Evolutionary conservation across 1,140 invertebrate genomes (phyloP), one percentile per base, ranked within the genome.

Genomic region (Pemphigus obesinymphae): DNA sequence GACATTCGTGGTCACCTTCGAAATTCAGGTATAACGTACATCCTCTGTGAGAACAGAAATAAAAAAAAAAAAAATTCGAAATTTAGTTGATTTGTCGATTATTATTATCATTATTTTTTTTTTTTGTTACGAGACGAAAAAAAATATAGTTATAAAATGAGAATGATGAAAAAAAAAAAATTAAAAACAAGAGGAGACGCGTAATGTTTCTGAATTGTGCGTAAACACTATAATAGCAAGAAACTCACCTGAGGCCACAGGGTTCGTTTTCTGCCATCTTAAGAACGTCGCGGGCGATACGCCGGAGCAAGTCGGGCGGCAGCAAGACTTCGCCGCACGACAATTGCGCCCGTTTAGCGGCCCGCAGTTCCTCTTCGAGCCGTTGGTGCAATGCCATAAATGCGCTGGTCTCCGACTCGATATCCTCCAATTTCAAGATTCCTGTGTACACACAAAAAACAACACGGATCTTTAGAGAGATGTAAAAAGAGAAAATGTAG

Each of bases 251-350:
- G 4, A 95, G 90, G 81, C 94, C 95, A 85, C 94, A 96, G 26
- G 94, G 94, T 87, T 96, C 95, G 43, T 91, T 91, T 85, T 95
- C 94, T 1, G 94, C 93, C 88, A 94, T 91, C 15, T 90, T 89
- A 58, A 95, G 88, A 31, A 94, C 91, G 86, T 95, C 92, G 82
- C 91, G 88, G 20, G 94, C 91, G 81, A 95, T 92, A 84, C 92
- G 88, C 45, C 90, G 90, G 45, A 94, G 89, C 55, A 96, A 90
- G 86, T 94, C 92, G 58, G 91, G 91, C 15, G 94, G 94, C 83
- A 96, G 87, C 66, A 95, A 88, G 11, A 95, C 93, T 87, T 95
- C 93, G 17, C 93, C 93, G 84, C 93, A 93, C 72, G 91, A 90
- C 82, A 95, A 87, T 85, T 93, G 92, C 80, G 91, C 92, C 82